A percentile compares a stretch with the other conserved stretches of the same genome.
Conservation (phyloP, 2,113 vertebrate species). For the Mugil cephalus region DNA sequence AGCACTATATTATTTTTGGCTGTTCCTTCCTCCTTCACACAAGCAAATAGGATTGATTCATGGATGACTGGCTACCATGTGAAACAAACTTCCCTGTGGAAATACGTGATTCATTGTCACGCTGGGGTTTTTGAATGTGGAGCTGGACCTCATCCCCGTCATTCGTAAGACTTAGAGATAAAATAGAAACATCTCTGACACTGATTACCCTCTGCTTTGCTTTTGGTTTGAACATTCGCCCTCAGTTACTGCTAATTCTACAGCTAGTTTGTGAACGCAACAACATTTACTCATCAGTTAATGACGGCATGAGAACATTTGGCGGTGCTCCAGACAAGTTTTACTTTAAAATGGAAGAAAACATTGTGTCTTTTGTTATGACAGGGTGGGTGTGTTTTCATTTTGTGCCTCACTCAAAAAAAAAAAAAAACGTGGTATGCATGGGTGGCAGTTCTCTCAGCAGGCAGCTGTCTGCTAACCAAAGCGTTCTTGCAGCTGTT, state of each 20-base stretch:
- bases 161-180: background rate
- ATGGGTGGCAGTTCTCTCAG: background rate
- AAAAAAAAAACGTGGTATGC: slow-evolving; percentile 25
- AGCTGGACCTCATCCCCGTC: background rate
- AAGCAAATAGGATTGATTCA: background rate
- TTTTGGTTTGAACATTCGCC: background rate
- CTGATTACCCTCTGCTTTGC: background rate
- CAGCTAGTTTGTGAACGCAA: background rate
- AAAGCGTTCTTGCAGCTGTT: slow-evolving; percentile 58
- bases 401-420: slow-evolving; percentile 7
- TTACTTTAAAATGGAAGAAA: background rate
- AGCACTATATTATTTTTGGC: background rate
- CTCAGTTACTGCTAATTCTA: background rate
- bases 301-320: background rate
- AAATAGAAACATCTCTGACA: background rate
- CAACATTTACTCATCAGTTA: background rate
- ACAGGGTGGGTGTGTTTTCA: background rate
- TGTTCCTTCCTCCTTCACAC: background rate
- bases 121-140: background rate
- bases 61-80: background rate
- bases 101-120: slow-evolving; percentile 43
- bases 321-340: background rate
- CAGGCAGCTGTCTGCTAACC: slow-evolving; percentile 62
- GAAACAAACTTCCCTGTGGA: background rate
- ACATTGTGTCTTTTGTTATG: slow-evolving; percentile 10